Percentiles rank a stretch among this genome's conserved stretches.
phyloP scores from a whole-genome alignment of 2,113 vertebrate genomes.

The Melanerpes formicivorus region DNA sequence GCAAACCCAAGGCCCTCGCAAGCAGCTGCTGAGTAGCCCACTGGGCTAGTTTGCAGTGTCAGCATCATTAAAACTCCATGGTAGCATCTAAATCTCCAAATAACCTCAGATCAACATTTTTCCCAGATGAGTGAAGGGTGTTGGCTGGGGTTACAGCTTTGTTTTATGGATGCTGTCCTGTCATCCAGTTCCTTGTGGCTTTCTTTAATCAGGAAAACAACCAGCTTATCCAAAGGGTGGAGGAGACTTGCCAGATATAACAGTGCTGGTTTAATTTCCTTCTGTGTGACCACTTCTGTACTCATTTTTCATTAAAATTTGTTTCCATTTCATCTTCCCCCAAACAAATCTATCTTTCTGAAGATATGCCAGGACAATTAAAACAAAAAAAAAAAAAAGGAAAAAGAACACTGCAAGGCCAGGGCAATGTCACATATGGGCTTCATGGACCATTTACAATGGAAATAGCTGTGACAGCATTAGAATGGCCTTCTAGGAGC shows the following conservation, averaged over 20 bases:
- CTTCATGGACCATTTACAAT: not conserved
- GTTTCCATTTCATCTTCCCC: not conserved
- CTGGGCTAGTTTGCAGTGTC: not conserved
- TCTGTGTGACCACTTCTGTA: not conserved
- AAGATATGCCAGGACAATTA: not conserved
- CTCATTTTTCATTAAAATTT: conserved; percentile 7
- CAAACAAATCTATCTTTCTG: not conserved
- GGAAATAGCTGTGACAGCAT: not conserved
- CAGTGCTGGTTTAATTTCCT: not conserved
- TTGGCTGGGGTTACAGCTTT: not conserved
- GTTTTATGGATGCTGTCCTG: not conserved
- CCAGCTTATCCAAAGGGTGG: not conserved
- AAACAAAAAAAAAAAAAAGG: no score
- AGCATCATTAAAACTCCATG: not conserved
- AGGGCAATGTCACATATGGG: not conserved
- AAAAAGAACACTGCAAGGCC: not conserved
- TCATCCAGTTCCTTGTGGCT: not conserved
- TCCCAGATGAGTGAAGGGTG: not conserved
- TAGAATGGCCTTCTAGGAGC: not conserved
- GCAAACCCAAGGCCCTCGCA: not conserved
- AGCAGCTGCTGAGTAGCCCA: not conserved
- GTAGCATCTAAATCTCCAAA: not conserved
- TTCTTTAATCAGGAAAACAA: not conserved
- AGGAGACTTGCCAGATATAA: not conserved
- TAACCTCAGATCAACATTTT: not conserved